phyloP scores from a whole-genome alignment of 1,140 invertebrate species.

The Acromyrmex echinatior region DNA sequence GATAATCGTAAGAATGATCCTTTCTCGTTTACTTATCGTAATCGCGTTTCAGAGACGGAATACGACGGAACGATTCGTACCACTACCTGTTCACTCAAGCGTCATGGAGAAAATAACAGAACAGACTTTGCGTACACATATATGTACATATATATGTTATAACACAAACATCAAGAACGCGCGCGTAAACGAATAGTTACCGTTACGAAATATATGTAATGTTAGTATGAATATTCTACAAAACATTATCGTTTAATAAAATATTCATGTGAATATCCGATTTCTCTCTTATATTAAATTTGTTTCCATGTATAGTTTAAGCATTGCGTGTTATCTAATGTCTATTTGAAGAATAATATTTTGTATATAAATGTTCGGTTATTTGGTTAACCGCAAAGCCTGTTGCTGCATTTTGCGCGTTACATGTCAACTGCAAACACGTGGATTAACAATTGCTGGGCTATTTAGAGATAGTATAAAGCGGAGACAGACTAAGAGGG shows the following conservation, averaged over 20 bases:
- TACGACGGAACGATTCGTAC: slow-evolving; percentile 8
- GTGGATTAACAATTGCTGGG: slow-evolving; percentile 47
- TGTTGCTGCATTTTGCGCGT: slow-evolving; percentile 20
- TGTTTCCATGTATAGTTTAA: neutral
- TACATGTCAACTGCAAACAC: slow-evolving; percentile 12
- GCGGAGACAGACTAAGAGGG: slow-evolving; percentile 37
- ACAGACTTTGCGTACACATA: neutral
- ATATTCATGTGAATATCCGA: neutral
- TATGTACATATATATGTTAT: neutral
- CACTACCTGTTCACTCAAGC: slow-evolving; percentile 5
- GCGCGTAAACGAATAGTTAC: neutral
- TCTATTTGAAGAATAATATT: neutral
- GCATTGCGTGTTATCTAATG: neutral
- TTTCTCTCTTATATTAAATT: neutral
- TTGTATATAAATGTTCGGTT: neutral
- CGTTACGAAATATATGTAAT: neutral
- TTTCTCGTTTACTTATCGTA: neutral
- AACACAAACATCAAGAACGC: neutral
- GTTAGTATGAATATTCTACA: too few relatives aligned
- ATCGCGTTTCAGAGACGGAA: slow-evolving; percentile 14
- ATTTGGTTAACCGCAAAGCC: slow-evolving; percentile 28
- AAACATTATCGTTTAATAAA: neutral
- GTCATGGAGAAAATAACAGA: neutral
- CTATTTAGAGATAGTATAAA: slow-evolving; percentile 51
- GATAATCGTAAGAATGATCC: neutral